A percentile compares a stretch with the other conserved stretches of the same genome.
phyloP scores from a whole-genome alignment of 2,888 invertebrate genomes.

The Caenorhabditis zanzibari region DNA sequence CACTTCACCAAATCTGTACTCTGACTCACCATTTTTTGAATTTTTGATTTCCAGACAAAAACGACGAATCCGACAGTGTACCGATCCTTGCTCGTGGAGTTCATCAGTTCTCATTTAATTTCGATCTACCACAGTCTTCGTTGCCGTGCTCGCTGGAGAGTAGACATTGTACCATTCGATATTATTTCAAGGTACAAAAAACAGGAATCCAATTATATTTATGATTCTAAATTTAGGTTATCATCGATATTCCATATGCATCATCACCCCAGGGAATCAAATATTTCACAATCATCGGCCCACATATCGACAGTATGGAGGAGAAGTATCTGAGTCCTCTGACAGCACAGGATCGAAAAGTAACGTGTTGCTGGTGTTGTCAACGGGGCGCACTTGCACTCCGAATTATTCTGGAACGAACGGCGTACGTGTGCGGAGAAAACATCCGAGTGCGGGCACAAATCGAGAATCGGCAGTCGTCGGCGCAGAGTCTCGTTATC shows the following conservation, averaged over 20 bases:
- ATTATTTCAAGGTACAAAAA: slow-evolving; percentile 87
- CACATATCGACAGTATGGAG: slow-evolving; percentile 90
- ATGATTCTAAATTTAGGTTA: slow-evolving; percentile 82
- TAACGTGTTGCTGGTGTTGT: slow-evolving; percentile 89
- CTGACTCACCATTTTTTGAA: neutral
- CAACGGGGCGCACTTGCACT: slow-evolving; percentile 88
- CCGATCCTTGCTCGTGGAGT: slow-evolving; percentile 88
- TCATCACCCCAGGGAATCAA: slow-evolving; percentile 90
- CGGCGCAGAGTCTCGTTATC: slow-evolving; percentile 72
- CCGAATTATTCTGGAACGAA: slow-evolving; percentile 88
- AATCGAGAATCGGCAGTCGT: slow-evolving; percentile 75
- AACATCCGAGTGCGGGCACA: slow-evolving; percentile 83
- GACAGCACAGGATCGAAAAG: slow-evolving; percentile 87
- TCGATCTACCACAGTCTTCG: slow-evolving; percentile 88
- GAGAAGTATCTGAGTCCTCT: slow-evolving; percentile 89
- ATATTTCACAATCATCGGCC: slow-evolving; percentile 90
- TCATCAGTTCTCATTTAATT: slow-evolving; percentile 88
- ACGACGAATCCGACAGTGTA: slow-evolving; percentile 73
- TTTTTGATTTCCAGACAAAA: slow-evolving; percentile 71
- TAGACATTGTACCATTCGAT: slow-evolving; percentile 88
- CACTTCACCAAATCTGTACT: neutral
- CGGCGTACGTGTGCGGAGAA: slow-evolving; percentile 87
- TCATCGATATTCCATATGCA: slow-evolving; percentile 89
- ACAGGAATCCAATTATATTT: neutral
- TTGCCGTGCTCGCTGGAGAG: slow-evolving; percentile 90